These are phyloP conservation scores for Hippocampus barbouri DNA, from an alignment of 2,113 vertebrate genomes.

Conservation along the genomic window DNA sequence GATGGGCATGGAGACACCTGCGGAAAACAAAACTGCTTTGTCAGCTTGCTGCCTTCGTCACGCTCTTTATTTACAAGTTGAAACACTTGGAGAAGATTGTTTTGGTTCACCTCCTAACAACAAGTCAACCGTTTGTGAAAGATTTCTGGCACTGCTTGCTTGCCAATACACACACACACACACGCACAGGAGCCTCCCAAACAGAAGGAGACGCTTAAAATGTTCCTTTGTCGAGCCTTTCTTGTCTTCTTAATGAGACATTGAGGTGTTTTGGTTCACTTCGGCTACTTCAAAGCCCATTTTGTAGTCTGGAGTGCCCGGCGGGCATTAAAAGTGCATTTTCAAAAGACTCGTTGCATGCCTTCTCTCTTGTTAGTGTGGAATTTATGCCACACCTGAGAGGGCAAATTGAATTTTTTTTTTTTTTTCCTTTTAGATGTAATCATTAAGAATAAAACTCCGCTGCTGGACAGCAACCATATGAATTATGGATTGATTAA, in stretches of 20 bases:
- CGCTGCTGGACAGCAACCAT: not conserved
- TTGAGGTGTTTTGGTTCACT: not conserved
- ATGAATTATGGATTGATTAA: not conserved
- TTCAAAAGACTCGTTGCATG: not conserved
- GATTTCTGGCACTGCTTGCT: not conserved
- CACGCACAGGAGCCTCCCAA: not conserved
- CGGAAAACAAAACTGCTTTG: not conserved
- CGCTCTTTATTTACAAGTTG: not conserved
- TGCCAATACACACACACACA: not conserved
- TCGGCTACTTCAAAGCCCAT: not conserved
- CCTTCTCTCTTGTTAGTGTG: not conserved
- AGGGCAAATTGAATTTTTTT: not conserved
- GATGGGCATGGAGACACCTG: constrained; percentile 92
- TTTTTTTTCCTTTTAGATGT: not conserved
- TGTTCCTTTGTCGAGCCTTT: not conserved
- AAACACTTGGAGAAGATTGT: not conserved
- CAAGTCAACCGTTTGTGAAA: not conserved
- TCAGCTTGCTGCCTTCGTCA: not conserved
- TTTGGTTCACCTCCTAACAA: not conserved
- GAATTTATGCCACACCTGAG: not conserved
- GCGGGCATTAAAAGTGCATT: not conserved
- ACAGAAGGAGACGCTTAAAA: not conserved
- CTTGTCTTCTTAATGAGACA: not conserved
- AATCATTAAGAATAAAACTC: not conserved
- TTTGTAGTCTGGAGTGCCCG: not conserved